Base-by-base conservation (phyloP, 2,888 invertebrate genomes). In the Lepidocyrtoides sp. region DNA sequence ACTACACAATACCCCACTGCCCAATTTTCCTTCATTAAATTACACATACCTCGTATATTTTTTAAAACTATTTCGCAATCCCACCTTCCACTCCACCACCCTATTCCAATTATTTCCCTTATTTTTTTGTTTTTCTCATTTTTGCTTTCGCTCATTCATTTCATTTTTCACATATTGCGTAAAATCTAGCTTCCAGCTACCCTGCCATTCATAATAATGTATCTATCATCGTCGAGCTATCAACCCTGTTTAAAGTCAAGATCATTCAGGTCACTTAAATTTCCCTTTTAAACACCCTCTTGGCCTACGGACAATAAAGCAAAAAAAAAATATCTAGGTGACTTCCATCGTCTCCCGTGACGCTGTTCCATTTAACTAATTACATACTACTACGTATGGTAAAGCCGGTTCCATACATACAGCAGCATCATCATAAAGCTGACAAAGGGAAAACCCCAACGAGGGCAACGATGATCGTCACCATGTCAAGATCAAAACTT, bases 401-500 rank as follows among this genome's bases (percentile, higher is more conserved):
- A 29, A 1, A 63, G 63, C 29, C 63, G 10, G 63, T 63, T 63
- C 63, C 63, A 63, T 63, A 29, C 10, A 26, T 0, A 63, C 1
- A 29, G n/a, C n/a, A n/a, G n/a, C n/a, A n/a, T n/a, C n/a, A n/a
- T n/a, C n/a, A n/a, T 4, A 10, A 10, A 63, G 12, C 3, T 12
- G 14, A 63, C 26, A 5, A 63, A 12, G n/a, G 10, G 29, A 20
- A 57, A 20, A 57, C 12, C 2, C 14, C 48, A 12, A 48, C 14
- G 48, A 20, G 20, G 57, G 20, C 57, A 20, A 4, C 57, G 2
- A 57, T 29, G 29, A 29, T 5, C 36, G 36, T 10, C 17, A 69
- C 66, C 36, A 36, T 82, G 60, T 36, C 63, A 60, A 63, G 36
- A 82, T 82, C 63, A 82, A 51, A 81, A 57, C 54, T 20, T 69